Evolutionary conservation across 2,888 invertebrate species (phyloP).

Genomic region (Ellobium chinense): DNA sequence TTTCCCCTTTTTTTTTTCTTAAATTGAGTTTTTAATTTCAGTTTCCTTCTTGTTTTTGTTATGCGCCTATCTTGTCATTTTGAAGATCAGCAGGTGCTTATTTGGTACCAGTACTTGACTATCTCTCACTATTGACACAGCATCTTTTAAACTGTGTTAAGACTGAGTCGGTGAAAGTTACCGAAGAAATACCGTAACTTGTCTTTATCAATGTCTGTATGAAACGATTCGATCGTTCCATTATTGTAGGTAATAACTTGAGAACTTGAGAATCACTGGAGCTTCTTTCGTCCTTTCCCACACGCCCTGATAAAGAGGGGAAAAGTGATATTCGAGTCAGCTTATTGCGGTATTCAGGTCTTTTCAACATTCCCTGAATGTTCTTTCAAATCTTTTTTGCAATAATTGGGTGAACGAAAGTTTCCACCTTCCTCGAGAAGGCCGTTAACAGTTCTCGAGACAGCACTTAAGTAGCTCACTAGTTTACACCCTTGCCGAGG

Average conservation of each 20-base stretch:
- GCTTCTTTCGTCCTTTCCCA: not conserved
- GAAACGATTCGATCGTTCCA: too few species aligned
- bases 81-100: too few species aligned
- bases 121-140: not conserved
- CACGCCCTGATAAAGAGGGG: not conserved
- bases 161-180: too few species aligned
- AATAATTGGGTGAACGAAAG: not conserved
- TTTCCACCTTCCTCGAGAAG: not conserved
- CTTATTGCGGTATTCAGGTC: not conserved
- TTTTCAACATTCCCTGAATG: not conserved
- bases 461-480: slow-evolving; percentile 2
- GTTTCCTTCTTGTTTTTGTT: too few species aligned
- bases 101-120: too few species aligned
- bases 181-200: too few species aligned
- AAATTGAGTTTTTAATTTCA: too few species aligned
- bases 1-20: too few species aligned
- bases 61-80: too few species aligned
- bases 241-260: too few species aligned
- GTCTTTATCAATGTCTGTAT: too few species aligned
- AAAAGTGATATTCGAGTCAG: not conserved
- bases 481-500: not conserved
- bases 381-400: not conserved
- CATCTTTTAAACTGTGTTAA: not conserved
- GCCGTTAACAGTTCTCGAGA: not conserved
- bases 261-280: not conserved